Evolutionary conservation across 2,888 invertebrate genomes (phyloP), one percentile per base, ranked within the genome.

Genomic region (Megaustenia siamemsis): DNA sequence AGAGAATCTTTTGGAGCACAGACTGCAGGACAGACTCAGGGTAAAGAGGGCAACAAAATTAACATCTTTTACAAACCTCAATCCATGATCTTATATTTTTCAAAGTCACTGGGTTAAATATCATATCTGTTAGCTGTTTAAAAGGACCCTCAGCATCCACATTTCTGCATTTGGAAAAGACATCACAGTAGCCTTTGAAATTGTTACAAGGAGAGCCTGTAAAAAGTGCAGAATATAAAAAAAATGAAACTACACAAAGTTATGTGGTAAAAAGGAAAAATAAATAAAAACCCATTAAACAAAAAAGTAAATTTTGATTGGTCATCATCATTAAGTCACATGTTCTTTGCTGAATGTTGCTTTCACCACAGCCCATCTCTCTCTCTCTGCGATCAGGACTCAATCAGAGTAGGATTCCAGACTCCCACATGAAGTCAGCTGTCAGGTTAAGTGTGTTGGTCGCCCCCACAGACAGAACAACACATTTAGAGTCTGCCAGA

Each of bases 91-190:
- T 35, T 45, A 87, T 75, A 40, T 73, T 84, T 32, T 68, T 69
- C 60, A 86, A 82, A 5, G 82, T 87, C 28, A 86, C 82, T 5
- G 83, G 84, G 68, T 84, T 69, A 66, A 87, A 87, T 78, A 87
- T 87, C 68, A 87, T 45, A 63, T 87, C 82, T 73, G 87, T 86
- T 40, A 87, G 80, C 32, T 87, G 87, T 43, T 86, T 86, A 71
- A 87, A 87, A 32, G 87, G 87, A 3, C 87, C 87, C 38, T 87
- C 84, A 45, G 87, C 83, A 82, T 87, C 87, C 12, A 84, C 73
- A 28, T 84, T 80, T 66, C 86, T 77, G 35, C 87, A 87, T 35
- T 82, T 86, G 49, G 78, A 82, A 73, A 87, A 84, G 10, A 78
- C 82, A 83, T 87, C 87, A 84, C 87, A 87, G 79, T 82, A 87